These are phyloP conservation scores for Branchellion lobata DNA, from an alignment of 2,888 invertebrate species.

Conservation along the genomic window DNA sequence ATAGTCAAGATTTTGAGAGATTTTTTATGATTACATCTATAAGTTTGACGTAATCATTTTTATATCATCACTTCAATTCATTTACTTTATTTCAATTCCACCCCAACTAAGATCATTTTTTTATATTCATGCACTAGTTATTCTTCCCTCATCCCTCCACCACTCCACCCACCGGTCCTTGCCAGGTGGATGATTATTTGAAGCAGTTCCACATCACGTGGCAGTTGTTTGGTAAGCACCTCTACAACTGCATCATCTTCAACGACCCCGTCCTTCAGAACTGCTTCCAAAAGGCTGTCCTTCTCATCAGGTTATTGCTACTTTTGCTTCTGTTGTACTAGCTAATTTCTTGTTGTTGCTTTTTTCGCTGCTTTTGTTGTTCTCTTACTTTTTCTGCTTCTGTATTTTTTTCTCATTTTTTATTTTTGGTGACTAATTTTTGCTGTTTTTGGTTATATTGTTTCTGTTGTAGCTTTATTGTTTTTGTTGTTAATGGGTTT, in stretches of 20 bases:
- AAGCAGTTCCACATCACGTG: slow-evolving; percentile 70
- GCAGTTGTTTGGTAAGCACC: slow-evolving; percentile 71
- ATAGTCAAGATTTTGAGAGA: no score
- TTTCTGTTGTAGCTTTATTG: no score
- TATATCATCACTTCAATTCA: not conserved
- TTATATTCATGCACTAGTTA: not conserved
- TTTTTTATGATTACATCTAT: no score
- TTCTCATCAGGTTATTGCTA: slow-evolving; percentile 63
- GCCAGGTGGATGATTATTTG: slow-evolving; percentile 67
- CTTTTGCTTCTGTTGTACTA: not conserved
- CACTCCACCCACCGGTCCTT: no score
- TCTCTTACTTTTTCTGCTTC: no score
- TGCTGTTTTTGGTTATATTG: no score
- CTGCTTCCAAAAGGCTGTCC: slow-evolving; percentile 66
- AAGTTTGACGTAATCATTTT: no score
- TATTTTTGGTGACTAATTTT: not conserved
- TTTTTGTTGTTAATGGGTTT: no score
- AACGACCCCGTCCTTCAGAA: slow-evolving; percentile 67
- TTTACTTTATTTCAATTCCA: not conserved
- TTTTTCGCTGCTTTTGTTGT: slow-evolving; percentile 15
- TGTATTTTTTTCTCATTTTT: no score
- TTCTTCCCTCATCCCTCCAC: no score
- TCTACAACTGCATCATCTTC: slow-evolving; percentile 68
- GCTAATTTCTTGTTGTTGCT: not conserved
- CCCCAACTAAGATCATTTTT: not conserved